phyloP scores from a whole-genome alignment of 2,888 invertebrate species.

The Cloeon dipterum region DNA sequence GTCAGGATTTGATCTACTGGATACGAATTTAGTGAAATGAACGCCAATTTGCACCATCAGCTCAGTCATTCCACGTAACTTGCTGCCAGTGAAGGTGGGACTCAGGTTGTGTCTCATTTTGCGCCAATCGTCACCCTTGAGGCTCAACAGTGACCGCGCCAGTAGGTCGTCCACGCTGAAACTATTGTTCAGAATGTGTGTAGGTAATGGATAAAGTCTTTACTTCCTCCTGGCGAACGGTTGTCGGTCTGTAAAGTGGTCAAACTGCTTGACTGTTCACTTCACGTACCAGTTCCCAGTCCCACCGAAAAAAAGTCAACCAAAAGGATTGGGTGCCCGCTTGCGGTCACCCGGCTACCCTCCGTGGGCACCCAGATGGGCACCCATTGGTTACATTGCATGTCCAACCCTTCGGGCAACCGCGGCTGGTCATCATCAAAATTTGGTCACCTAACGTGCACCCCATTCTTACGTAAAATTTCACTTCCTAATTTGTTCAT shows the following conservation, averaged over 20 bases:
- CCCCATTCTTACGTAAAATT: too few relatives aligned
- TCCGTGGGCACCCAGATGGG: too few relatives aligned
- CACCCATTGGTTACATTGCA: too few relatives aligned
- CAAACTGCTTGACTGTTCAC: constrained; percentile 7
- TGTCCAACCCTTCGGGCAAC: too few relatives aligned
- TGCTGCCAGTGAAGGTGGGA: constrained; percentile 10
- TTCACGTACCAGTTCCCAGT: too few relatives aligned
- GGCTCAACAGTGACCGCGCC: not conserved
- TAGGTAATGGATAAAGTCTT: not conserved
- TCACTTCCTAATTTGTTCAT: too few relatives aligned
- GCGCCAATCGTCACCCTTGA: constrained; percentile 9
- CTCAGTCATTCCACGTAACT: constrained; percentile 9
- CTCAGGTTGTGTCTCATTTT: constrained; percentile 9
- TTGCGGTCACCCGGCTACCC: too few relatives aligned
- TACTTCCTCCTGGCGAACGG: not conserved
- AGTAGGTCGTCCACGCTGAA: not conserved
- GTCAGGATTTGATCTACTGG: constrained; percentile 1
- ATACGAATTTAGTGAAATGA: constrained; percentile 8
- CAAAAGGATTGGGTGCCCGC: too few relatives aligned
- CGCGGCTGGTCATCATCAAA: too few relatives aligned
- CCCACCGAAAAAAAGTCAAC: too few relatives aligned
- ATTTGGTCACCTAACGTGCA: too few relatives aligned
- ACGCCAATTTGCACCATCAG: constrained; percentile 9
- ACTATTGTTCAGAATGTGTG: not conserved
- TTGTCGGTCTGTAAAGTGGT: constrained; percentile 5